These are phyloP conservation scores for Caenorhabditis plicata DNA, from an alignment of 2,888 invertebrate genomes.

Conservation along the genomic window DNA sequence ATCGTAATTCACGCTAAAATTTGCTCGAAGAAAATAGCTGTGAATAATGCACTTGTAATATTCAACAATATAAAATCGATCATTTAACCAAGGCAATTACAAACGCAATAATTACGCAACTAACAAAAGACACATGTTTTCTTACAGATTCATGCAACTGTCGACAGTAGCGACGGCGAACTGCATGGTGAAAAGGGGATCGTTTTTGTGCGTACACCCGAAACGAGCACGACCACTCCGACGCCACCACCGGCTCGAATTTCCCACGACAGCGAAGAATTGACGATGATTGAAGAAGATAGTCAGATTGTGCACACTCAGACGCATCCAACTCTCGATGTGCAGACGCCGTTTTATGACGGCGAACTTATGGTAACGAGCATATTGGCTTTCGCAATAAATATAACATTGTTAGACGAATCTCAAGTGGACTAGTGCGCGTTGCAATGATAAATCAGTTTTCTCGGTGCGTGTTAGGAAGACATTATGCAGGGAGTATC, in stretches of 20 bases:
- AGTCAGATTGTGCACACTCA: neutral
- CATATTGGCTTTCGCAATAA: too few species aligned
- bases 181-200: constrained; percentile 59
- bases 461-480: constrained; percentile 48
- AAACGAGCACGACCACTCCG: neutral
- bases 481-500: constrained; percentile 43
- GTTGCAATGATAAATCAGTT: constrained; percentile 23
- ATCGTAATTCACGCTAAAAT: too few species aligned
- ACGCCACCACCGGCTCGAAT: constrained; percentile 3
- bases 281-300: constrained; percentile 1
- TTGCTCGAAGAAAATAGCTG: too few species aligned
- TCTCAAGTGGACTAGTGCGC: constrained; percentile 42
- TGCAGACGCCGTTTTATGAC: constrained; percentile 33
- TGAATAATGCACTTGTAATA: too few species aligned
- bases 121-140: constrained; percentile 5
- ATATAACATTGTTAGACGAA: too few species aligned
- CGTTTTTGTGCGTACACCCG: constrained; percentile 49
- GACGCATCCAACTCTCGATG: constrained; percentile 3
- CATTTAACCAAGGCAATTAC: too few species aligned
- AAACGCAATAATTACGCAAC: too few species aligned
- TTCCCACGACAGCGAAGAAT: constrained; percentile 17
- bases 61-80: too few species aligned
- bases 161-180: constrained; percentile 57
- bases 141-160: constrained; percentile 56
- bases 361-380: too few species aligned